A percentile compares a stretch with the other conserved stretches of the same genome.
Conservation (phyloP, 2,113 vertebrate species). For the Bungarus multicinctus region DNA sequence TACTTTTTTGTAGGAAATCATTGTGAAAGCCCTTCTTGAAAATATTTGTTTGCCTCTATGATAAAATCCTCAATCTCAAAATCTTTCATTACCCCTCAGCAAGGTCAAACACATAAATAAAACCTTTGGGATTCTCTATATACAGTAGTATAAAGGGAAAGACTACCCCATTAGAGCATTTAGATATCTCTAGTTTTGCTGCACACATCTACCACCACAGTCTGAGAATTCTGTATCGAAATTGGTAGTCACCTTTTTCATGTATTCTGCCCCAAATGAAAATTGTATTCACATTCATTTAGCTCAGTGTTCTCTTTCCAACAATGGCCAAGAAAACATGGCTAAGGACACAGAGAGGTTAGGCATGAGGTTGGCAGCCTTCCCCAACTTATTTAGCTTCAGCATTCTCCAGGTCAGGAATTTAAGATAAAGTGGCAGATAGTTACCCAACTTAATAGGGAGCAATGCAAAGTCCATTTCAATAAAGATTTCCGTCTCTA, state of each 20-base stretch:
- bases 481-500: slow-evolving; percentile 13
- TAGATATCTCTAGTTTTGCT: background rate
- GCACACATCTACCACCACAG: background rate
- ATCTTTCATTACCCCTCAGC: background rate
- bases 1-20: background rate
- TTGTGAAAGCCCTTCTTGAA: background rate
- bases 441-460: slow-evolving; percentile 44
- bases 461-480: slow-evolving; percentile 44
- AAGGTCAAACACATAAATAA: background rate
- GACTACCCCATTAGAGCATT: background rate
- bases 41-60: background rate
- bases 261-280: background rate
- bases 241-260: background rate
- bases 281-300: background rate
- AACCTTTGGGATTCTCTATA: background rate
- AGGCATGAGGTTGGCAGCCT: background rate
- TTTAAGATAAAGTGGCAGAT: background rate
- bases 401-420: background rate
- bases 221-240: background rate
- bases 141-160: background rate
- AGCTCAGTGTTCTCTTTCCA: background rate
- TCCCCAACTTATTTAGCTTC: background rate
- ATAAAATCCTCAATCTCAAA: background rate
- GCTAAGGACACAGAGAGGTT: background rate
- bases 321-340: background rate